phyloP scores from a whole-genome alignment of 1,140 invertebrate genomes.

The Epicauta chinensis region DNA sequence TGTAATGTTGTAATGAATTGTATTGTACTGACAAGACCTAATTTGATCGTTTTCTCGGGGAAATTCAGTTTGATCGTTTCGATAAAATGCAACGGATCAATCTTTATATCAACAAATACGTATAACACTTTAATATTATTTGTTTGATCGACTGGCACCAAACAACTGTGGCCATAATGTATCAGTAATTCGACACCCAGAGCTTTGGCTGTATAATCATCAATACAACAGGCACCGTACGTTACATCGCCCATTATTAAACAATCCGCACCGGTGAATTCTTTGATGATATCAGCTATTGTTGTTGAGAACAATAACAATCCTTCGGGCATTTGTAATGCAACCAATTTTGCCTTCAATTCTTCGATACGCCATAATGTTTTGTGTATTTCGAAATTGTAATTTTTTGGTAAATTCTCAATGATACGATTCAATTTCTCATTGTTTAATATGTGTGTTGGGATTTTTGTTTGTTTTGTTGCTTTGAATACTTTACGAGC shows the following conservation, averaged over 20 bases:
- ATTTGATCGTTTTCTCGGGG: slow-evolving; percentile 48
- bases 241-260: slow-evolving; percentile 96
- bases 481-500: slow-evolving; percentile 71
- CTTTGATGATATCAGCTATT: slow-evolving; percentile 90
- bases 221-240: slow-evolving; percentile 99
- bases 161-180: slow-evolving; percentile 97
- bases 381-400: slow-evolving; percentile 98
- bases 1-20: slow-evolving; percentile 95
- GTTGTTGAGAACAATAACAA: slow-evolving; percentile 86
- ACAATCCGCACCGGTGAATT: slow-evolving; percentile 88
- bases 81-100: slow-evolving; percentile 88
- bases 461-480: slow-evolving; percentile 70
- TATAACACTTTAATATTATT: slow-evolving; percentile 88
- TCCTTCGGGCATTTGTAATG: slow-evolving; percentile 96
- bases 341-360: slow-evolving; percentile 77
- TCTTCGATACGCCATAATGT: slow-evolving; percentile 93
- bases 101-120: slow-evolving; percentile 92
- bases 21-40: slow-evolving; percentile 91
- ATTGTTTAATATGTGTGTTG: slow-evolving; percentile 77
- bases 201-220: slow-evolving; percentile 90
- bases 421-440: slow-evolving; percentile 66
- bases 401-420: slow-evolving; percentile 80
- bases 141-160: slow-evolving; percentile 92
- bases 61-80: slow-evolving; percentile 87
- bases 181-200: slow-evolving; percentile 89